Evolutionary conservation across 2,113 vertebrate species (phyloP).

Genomic region (Pelusios castaneus): DNA sequence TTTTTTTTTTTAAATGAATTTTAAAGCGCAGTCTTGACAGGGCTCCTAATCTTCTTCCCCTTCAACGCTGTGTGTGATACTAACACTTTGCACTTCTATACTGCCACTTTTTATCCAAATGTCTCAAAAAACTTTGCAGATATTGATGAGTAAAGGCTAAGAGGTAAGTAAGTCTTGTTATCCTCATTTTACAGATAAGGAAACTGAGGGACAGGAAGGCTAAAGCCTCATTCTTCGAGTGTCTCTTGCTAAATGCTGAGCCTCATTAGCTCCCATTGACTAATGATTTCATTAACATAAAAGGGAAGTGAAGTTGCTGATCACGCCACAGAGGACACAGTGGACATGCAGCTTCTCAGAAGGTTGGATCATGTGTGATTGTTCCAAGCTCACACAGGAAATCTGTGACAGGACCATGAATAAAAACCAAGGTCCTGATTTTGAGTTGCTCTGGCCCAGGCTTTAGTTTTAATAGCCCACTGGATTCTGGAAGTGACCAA

Average conservation of each 20-base stretch:
- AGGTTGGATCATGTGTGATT: not conserved
- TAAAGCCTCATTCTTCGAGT: not conserved
- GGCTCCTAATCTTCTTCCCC: constrained; percentile 5
- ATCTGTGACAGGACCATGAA: not conserved
- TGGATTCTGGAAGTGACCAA: not conserved
- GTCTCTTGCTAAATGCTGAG: not conserved
- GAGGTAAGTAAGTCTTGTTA: not conserved
- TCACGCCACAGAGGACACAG: not conserved
- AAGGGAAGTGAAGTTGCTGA: not conserved
- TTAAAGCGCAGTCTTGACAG: constrained; percentile 28
- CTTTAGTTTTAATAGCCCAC: not conserved
- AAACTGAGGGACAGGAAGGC: not conserved
- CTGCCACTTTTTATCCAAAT: not conserved
- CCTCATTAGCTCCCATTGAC: not conserved
- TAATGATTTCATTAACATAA: not conserved
- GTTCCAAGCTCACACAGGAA: not conserved
- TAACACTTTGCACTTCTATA: constrained; percentile 47
- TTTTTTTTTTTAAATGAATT: not conserved
- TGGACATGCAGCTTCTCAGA: not conserved
- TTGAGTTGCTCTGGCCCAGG: not conserved
- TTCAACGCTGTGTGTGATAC: not conserved
- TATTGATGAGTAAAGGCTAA: not conserved
- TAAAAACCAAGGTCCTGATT: not conserved
- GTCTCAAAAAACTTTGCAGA: not conserved
- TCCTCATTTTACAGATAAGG: not conserved